phyloP scores from a whole-genome alignment of 2,888 invertebrate species.

The Euzetes globulus region DNA sequence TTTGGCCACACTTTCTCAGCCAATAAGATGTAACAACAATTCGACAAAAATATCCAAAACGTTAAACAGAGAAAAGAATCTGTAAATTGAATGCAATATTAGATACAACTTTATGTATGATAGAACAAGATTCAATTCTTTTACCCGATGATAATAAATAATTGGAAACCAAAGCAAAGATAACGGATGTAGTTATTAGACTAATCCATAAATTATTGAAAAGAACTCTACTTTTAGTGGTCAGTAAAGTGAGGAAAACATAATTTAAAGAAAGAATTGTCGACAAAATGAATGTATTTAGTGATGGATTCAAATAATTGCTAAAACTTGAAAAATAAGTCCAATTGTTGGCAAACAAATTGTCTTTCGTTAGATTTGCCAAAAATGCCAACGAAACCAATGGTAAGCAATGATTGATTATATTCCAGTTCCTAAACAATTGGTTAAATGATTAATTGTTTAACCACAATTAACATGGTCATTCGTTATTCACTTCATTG shows the following conservation, averaged over 20 bases:
- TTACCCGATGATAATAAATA: constrained; percentile 11
- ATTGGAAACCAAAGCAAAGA: not conserved
- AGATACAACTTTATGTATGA: not conserved
- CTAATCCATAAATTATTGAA: not conserved
- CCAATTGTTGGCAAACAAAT: not conserved
- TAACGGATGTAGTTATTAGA: not conserved
- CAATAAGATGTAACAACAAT: not conserved
- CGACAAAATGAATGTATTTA: not conserved
- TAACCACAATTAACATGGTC: too few species aligned
- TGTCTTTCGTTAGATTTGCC: not conserved
- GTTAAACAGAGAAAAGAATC: not conserved
- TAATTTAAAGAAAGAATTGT: not conserved
- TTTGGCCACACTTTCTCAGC: not conserved
- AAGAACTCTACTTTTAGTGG: not conserved
- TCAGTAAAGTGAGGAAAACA: not conserved
- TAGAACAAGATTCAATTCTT: not conserved
- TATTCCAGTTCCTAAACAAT: not conserved
- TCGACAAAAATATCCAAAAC: not conserved
- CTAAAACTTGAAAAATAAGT: not conserved
- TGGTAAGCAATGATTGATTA: not conserved
- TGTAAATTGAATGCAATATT: not conserved
- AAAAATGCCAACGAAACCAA: constrained; percentile 12
- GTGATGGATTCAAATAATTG: not conserved
- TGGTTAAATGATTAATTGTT: too few species aligned
- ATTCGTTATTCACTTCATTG: too few species aligned